Percentiles rank a stretch among this genome's conserved stretches.
Evolutionary conservation across 1,140 invertebrate species (phyloP).

Genomic region (Drosophila arizonae): DNA sequence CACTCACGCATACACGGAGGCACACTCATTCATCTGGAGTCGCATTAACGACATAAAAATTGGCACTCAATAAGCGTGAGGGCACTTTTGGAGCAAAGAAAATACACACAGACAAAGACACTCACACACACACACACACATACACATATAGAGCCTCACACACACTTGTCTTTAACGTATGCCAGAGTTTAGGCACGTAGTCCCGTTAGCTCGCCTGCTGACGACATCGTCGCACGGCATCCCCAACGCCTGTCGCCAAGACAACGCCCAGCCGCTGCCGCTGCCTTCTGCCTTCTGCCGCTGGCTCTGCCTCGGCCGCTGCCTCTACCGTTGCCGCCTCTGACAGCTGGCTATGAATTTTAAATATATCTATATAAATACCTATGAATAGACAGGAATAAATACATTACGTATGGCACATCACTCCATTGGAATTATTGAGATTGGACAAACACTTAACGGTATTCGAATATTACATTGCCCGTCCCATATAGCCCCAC

Average conservation of each 20-base stretch:
- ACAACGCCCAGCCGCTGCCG: background rate
- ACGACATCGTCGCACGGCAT: background rate
- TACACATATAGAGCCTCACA: constrained; percentile 8
- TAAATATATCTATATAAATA: constrained; percentile 61
- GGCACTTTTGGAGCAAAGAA: constrained; percentile 61
- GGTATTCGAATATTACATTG: background rate
- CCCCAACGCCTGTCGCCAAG: background rate
- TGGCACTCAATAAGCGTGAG: constrained; percentile 77
- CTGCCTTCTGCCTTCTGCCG: background rate
- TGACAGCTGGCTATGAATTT: constrained; percentile 54
- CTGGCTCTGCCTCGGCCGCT: background rate
- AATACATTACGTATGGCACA: background rate
- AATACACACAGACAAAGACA: constrained; percentile 13
- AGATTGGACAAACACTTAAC: background rate
- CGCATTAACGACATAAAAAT: constrained; percentile 75
- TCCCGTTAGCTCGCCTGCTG: constrained; percentile 9
- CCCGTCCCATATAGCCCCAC: no score
- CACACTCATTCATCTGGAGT: constrained; percentile 3
- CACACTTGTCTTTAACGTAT: background rate
- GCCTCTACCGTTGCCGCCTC: background rate
- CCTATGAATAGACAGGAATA: constrained; percentile 17
- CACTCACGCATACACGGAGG: constrained; percentile 3
- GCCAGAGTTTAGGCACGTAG: constrained; percentile 13
- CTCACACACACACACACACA: constrained; percentile 23
- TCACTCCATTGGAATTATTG: background rate